Percentiles rank a stretch among this genome's conserved stretches.
Evolutionary conservation across 2,888 invertebrate genomes (phyloP).

Genomic region (Pammene fasciana): DNA sequence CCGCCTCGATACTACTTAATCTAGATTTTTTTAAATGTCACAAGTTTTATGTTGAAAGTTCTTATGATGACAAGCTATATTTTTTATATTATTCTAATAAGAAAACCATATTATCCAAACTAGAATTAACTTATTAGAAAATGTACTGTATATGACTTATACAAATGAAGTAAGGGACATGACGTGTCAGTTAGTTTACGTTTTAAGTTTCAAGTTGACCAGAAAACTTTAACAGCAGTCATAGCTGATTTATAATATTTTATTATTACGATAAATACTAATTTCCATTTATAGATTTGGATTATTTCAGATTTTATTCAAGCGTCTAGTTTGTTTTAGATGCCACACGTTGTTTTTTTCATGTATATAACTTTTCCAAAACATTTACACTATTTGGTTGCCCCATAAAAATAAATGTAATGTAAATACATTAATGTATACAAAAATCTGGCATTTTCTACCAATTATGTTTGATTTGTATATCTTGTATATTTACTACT

Average conservation of each 20-base stretch:
- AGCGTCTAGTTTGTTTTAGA: too few relatives aligned
- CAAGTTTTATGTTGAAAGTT: neutral
- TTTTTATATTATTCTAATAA: neutral
- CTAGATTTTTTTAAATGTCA: too few relatives aligned
- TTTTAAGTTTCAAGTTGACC: neutral
- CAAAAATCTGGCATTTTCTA: slow-evolving; percentile 16
- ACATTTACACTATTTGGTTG: neutral
- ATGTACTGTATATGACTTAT: neutral
- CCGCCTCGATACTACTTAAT: too few relatives aligned
- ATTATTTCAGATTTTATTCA: too few relatives aligned
- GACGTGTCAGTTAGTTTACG: neutral
- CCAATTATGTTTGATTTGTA: slow-evolving; percentile 27
- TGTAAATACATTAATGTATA: slow-evolving; percentile 15
- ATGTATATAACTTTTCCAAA: too few relatives aligned
- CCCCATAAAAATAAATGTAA: slow-evolving; percentile 15
- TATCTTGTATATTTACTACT: slow-evolving; percentile 36
- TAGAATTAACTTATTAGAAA: neutral
- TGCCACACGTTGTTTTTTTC: too few relatives aligned
- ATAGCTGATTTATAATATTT: neutral
- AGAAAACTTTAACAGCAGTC: slow-evolving; percentile 5
- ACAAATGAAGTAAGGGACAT: neutral
- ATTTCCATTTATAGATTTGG: neutral
- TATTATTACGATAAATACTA: too few relatives aligned
- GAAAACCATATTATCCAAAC: neutral
- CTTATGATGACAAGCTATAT: neutral